Conservation (phyloP, 1,140 invertebrate species). For the Lerema accius region DNA sequence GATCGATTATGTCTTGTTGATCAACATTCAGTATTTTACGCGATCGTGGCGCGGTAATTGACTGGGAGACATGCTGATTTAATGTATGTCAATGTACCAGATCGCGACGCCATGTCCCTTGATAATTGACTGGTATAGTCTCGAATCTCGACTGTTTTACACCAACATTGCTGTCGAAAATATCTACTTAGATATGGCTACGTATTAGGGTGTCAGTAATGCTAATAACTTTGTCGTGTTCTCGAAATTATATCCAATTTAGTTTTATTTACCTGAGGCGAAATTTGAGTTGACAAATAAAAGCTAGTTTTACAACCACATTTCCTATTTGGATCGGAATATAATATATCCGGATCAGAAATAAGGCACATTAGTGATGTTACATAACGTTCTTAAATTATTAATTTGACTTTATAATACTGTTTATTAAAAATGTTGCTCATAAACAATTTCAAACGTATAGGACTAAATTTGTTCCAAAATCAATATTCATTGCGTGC, state of each 20-base stretch:
- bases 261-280: not conserved
- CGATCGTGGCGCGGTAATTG: constrained; percentile 24
- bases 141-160: constrained; percentile 29
- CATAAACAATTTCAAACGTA: constrained; percentile 12
- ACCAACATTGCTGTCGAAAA: constrained; percentile 14
- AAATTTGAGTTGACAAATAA: no score
- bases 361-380: no score
- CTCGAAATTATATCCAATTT: constrained; percentile 31
- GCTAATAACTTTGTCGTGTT: not conserved
- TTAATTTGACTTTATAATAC: not conserved
- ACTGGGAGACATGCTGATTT: constrained; percentile 24
- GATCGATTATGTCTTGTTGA: constrained; percentile 21
- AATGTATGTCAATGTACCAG: constrained; percentile 27
- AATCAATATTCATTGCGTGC: constrained; percentile 42
- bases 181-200: not conserved
- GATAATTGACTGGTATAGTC: constrained; percentile 14
- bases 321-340: no score
- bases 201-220: constrained; percentile 4
- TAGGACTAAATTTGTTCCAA: constrained; percentile 21
- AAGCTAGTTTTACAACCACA: no score
- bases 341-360: no score
- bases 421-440: not conserved
- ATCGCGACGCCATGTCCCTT: constrained; percentile 18
- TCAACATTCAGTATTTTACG: constrained; percentile 24
- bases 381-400: no score